phyloP scores from a whole-genome alignment of 1,140 invertebrate species.

The Temnothorax nylanderi region DNA sequence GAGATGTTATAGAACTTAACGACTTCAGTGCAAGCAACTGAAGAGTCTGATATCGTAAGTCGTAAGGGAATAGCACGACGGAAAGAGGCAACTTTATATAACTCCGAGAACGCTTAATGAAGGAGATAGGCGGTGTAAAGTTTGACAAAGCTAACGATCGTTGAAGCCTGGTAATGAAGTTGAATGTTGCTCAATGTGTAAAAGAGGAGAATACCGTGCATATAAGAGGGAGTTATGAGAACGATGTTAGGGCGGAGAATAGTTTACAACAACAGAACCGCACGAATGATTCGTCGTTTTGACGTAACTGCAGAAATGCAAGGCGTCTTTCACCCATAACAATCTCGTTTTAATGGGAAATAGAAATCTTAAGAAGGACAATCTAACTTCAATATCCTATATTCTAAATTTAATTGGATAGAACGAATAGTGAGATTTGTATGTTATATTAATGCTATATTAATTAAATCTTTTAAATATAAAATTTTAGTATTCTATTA shows the following conservation, averaged over 20 bases:
- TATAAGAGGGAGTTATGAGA: constrained; percentile 31
- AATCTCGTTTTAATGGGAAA: constrained; percentile 9
- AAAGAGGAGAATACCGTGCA: neutral
- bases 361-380: neutral
- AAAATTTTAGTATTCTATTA: neutral
- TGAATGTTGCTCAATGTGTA: constrained; percentile 31
- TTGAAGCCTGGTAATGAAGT: constrained; percentile 27
- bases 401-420: neutral
- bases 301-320: neutral
- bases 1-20: constrained; percentile 13
- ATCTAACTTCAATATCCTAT: neutral
- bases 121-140: constrained; percentile 31
- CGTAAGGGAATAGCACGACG: constrained; percentile 37
- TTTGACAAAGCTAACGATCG: constrained; percentile 56
- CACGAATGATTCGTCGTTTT: constrained; percentile 31
- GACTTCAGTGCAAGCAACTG: neutral
- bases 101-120: constrained; percentile 36
- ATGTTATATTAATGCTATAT: neutral
- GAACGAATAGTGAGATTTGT: neutral
- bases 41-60: constrained; percentile 50
- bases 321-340: neutral
- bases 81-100: constrained; percentile 37
- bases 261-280: constrained; percentile 9
- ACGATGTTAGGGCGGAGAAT: neutral
- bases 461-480: neutral